A percentile compares a stretch with the other conserved stretches of the same genome.
Evolutionary conservation across 2,113 vertebrate species (phyloP).

Genomic region (Emydocephalus ijimae): DNA sequence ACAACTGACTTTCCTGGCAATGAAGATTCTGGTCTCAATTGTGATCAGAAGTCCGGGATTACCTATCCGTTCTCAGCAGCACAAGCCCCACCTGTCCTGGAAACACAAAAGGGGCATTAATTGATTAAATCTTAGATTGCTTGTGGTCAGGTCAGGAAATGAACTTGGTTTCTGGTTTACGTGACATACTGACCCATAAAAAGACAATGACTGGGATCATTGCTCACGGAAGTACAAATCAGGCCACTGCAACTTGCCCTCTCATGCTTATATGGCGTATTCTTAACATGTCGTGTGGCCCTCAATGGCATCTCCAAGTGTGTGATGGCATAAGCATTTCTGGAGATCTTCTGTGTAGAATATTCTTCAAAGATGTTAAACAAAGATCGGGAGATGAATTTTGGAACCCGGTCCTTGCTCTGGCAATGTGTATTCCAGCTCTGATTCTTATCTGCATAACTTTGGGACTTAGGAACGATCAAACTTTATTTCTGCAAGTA

Average conservation of each 20-base stretch:
- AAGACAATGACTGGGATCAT: background rate
- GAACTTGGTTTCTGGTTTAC: background rate
- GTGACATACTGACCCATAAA: background rate
- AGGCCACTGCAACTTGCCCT: background rate
- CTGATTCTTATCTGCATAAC: background rate
- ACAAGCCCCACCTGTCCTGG: background rate
- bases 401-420: background rate
- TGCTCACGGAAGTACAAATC: background rate
- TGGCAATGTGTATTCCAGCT: background rate
- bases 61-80: background rate
- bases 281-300: background rate
- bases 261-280: background rate
- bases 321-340: background rate
- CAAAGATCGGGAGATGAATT: background rate
- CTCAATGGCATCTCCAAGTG: background rate
- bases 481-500: background rate
- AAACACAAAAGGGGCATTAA: background rate
- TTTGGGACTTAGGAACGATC: background rate
- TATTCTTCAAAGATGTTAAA: background rate
- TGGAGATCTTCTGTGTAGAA: background rate
- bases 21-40: background rate
- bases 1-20: background rate
- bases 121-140: background rate
- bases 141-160: background rate
- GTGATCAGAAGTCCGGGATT: background rate